Conservation (phyloP, 2,797 vertebrate species). For the Lepus oiostolus region DNA sequence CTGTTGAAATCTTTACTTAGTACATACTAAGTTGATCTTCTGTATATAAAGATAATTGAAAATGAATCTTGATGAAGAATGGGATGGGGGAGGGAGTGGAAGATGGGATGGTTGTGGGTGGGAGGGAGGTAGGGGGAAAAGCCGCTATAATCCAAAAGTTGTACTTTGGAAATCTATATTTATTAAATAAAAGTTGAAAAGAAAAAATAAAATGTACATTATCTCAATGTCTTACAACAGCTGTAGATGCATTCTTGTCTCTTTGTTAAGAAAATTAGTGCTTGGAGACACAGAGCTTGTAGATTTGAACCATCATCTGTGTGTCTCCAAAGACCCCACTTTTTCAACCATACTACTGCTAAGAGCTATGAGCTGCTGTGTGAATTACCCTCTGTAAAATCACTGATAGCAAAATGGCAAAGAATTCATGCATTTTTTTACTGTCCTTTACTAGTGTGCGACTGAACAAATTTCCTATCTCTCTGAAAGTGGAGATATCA, state of each 20-base stretch:
- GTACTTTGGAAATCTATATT: too few relatives aligned
- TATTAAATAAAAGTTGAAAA: too few relatives aligned
- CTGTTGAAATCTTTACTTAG: too few relatives aligned
- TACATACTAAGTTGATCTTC: too few relatives aligned
- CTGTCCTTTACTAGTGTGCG: neutral
- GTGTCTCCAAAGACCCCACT: neutral
- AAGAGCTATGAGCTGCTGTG: neutral
- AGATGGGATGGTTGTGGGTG: too few relatives aligned
- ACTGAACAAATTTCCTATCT: conserved; percentile 24
- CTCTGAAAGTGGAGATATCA: conserved; percentile 26
- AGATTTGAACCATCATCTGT: neutral
- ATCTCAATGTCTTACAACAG: neutral
- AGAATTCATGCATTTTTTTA: neutral
- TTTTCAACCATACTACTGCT: neutral
- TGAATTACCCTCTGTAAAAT: neutral
- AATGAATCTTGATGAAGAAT: too few relatives aligned
- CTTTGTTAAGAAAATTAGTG: conserved; percentile 28
- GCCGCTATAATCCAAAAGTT: too few relatives aligned
- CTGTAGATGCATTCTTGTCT: conserved; percentile 20
- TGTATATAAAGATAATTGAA: too few relatives aligned
- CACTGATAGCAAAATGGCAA: neutral
- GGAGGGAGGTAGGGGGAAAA: too few relatives aligned
- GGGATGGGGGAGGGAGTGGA: too few relatives aligned
- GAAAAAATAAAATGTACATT: neutral
- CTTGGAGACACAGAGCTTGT: neutral